These are phyloP conservation scores for Drosophila ambigua DNA, from an alignment of 1,140 invertebrate genomes.

Conservation along the genomic window DNA sequence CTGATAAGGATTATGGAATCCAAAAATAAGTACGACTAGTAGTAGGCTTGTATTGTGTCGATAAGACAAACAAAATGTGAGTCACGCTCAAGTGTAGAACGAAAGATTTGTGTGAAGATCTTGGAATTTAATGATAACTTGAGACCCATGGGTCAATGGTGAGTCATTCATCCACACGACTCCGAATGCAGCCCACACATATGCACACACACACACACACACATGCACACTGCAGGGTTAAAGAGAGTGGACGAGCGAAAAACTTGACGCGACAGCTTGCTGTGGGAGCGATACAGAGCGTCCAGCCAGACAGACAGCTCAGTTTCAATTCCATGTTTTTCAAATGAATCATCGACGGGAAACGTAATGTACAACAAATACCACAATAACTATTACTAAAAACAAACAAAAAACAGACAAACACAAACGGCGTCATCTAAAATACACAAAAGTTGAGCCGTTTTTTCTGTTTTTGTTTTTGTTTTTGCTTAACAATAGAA, in stretches of 20 bases:
- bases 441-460: constrained; percentile 13
- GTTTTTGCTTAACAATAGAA: constrained; percentile 6
- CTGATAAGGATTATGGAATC: constrained; percentile 36
- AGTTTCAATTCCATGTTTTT: constrained; percentile 68
- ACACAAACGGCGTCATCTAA: constrained; percentile 1
- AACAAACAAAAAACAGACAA: constrained; percentile 27
- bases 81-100: too few species aligned
- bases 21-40: constrained; percentile 7
- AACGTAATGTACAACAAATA: constrained; percentile 53
- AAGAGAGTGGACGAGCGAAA: too few species aligned
- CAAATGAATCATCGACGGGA: constrained; percentile 57
- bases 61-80: too few species aligned
- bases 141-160: too few species aligned
- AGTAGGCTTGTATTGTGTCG: constrained; percentile 13
- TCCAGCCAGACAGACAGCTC: constrained; percentile 45
- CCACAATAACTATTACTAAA: constrained; percentile 16
- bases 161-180: background rate
- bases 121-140: too few species aligned
- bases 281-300: constrained; percentile 24
- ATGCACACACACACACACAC: too few species aligned
- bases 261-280: too few species aligned
- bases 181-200: background rate
- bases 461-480: background rate
- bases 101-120: too few species aligned
- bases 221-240: too few species aligned